These are phyloP conservation scores for Drosophila emarginata DNA, from an alignment of 2,888 invertebrate genomes.

Conservation along the genomic window DNA sequence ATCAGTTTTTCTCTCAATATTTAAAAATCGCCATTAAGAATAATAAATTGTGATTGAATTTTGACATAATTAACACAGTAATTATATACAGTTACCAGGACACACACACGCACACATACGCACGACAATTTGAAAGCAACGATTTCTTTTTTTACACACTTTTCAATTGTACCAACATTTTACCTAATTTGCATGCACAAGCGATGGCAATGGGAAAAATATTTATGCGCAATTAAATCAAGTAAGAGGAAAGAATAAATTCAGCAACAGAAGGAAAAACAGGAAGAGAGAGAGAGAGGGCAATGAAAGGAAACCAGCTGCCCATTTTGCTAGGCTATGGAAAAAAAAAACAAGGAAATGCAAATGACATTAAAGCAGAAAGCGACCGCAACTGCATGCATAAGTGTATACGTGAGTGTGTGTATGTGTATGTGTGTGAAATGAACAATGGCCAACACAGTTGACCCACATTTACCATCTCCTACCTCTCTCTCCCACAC, in stretches of 20 bases:
- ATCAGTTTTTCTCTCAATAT: neutral
- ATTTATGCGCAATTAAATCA: constrained; percentile 79
- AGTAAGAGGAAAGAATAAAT: constrained; percentile 72
- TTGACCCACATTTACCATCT: constrained; percentile 64
- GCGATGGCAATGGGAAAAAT: constrained; percentile 63
- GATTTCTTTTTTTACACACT: constrained; percentile 8
- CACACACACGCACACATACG: constrained; percentile 11
- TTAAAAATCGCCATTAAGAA: constrained; percentile 21
- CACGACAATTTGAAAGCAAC: constrained; percentile 15
- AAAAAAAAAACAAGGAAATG: constrained; percentile 48
- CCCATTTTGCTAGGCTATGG: constrained; percentile 47
- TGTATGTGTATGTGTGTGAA: constrained; percentile 27
- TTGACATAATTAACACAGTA: constrained; percentile 26
- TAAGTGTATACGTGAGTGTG: constrained; percentile 16
- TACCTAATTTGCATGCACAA: constrained; percentile 71
- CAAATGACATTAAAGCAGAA: constrained; percentile 68
- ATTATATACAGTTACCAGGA: neutral
- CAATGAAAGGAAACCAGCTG: constrained; percentile 45
- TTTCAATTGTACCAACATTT: constrained; percentile 23
- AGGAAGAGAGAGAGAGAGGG: neutral
- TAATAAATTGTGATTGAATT: constrained; percentile 40
- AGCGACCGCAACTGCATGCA: constrained; percentile 22
- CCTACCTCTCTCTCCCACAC: neutral
- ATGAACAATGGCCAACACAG: constrained; percentile 51
- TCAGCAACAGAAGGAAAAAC: constrained; percentile 21